A percentile compares a stretch with the other conserved stretches of the same genome.
Evolutionary conservation across 2,888 invertebrate species (phyloP).

Genomic region (Chydorus sphaericus): DNA sequence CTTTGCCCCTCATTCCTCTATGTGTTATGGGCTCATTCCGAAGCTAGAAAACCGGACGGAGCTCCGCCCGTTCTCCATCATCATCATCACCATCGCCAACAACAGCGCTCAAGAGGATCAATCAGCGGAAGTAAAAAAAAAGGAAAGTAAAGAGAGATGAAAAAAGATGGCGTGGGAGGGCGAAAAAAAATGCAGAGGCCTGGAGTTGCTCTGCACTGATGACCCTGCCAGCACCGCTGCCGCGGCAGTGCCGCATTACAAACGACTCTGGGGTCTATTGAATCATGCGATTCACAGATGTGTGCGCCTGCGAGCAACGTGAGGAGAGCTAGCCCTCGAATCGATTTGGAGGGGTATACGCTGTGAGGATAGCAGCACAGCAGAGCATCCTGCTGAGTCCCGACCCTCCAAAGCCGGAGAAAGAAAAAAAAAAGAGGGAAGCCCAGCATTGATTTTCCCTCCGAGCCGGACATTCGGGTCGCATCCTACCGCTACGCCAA

Average conservation of each 20-base stretch:
- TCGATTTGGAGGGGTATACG: background rate
- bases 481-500: too few relatives aligned
- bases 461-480: too few relatives aligned
- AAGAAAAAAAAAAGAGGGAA: background rate
- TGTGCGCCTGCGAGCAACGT: background rate
- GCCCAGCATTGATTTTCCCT: too few relatives aligned
- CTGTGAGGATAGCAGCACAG: background rate
- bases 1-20: too few relatives aligned
- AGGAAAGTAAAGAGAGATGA: background rate
- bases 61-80: too few relatives aligned
- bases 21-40: too few relatives aligned
- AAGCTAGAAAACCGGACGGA: too few relatives aligned
- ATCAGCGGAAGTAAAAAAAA: background rate
- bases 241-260: conserved; percentile 1
- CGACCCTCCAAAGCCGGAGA: background rate
- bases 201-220: too few relatives aligned
- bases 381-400: background rate
- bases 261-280: conserved; percentile 1
- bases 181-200: background rate
- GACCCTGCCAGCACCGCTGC: too few relatives aligned
- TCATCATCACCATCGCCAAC: too few relatives aligned
- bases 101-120: too few relatives aligned
- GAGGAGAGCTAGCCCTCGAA: background rate
- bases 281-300: conserved; percentile 7
- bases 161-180: background rate